These are phyloP conservation scores for Rhadina sibilatrix DNA, from an alignment of 2,113 vertebrate species.

Conservation along the genomic window DNA sequence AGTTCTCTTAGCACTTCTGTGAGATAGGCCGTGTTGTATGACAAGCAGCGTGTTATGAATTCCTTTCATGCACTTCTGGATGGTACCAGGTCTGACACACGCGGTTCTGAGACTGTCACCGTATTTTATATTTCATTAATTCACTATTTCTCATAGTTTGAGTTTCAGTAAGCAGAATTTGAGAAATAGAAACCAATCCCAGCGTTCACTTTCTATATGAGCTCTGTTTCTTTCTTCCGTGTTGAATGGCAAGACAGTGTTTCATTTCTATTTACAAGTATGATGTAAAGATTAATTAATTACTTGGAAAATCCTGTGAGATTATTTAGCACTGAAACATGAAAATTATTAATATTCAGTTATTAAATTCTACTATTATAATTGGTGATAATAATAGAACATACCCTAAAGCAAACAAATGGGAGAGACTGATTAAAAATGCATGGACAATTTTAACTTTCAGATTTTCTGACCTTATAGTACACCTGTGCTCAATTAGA, in stretches of 20 bases:
- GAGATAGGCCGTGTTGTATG: neutral
- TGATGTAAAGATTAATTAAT: neutral
- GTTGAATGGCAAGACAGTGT: neutral
- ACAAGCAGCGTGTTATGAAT: neutral
- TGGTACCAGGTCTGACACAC: neutral
- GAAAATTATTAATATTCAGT: neutral
- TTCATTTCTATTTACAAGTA: neutral
- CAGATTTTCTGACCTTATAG: neutral
- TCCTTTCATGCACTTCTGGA: neutral
- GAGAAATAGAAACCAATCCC: neutral
- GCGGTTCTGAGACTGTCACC: neutral
- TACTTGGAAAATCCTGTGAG: neutral
- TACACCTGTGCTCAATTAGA: neutral
- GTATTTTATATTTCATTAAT: neutral
- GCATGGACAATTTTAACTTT: neutral
- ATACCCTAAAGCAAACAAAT: neutral
- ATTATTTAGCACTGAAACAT: neutral
- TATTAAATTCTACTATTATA: neutral
- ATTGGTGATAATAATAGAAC: neutral
- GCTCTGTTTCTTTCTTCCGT: neutral
- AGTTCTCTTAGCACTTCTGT: neutral
- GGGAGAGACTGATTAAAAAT: neutral
- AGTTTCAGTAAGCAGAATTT: neutral
- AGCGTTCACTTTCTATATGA: neutral
- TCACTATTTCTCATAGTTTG: rapidly evolving